Percentiles rank a stretch among this genome's conserved stretches.
Evolutionary conservation across 2,113 vertebrate genomes (phyloP).

Genomic region (Meleagris gallopavo): DNA sequence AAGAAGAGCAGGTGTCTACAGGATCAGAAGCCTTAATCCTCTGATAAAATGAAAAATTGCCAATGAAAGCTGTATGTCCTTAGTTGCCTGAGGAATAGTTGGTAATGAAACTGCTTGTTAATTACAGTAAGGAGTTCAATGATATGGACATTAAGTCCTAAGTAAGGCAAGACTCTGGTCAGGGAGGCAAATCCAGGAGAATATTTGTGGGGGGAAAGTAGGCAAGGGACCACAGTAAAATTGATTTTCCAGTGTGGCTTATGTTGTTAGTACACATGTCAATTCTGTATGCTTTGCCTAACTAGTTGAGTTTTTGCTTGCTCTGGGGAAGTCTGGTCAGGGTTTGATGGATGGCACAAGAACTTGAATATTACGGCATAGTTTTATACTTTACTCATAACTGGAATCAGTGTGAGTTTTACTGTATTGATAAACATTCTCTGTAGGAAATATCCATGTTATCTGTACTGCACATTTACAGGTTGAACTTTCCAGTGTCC

Average conservation of each 20-base stretch:
- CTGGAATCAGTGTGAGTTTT: not conserved
- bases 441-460: not conserved
- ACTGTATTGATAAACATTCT: not conserved
- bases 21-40: constrained; percentile 22
- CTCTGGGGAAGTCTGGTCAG: not conserved
- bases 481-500: not conserved
- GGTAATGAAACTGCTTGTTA: not conserved
- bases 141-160: not conserved
- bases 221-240: not conserved
- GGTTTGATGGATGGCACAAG: not conserved
- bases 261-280: not conserved
- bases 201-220: not conserved
- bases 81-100: not conserved
- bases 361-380: not conserved
- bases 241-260: not conserved
- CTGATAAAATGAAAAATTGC: not conserved
- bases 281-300: not conserved
- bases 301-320: not conserved
- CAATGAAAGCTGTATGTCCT: not conserved
- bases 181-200: not conserved
- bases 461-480: not conserved
- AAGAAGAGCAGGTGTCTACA: constrained; percentile 7
- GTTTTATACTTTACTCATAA: not conserved
- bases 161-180: not conserved
- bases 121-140: not conserved